These are phyloP conservation scores for Luperina testacea DNA, from an alignment of 2,888 invertebrate genomes.

Conservation along the genomic window DNA sequence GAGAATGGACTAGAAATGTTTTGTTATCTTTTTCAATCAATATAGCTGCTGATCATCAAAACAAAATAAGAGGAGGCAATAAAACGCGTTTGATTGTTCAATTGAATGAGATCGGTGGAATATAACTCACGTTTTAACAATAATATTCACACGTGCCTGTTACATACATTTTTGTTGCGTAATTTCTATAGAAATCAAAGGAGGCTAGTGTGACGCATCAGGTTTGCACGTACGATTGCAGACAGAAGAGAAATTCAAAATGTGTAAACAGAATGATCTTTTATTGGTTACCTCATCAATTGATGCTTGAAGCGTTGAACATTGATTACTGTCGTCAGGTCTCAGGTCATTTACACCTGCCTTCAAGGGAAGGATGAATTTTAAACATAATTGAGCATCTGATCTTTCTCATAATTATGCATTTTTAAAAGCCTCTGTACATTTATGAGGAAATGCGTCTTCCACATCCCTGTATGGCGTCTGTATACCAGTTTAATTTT, in stretches of 20 bases:
- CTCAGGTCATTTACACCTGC: slow-evolving; percentile 31
- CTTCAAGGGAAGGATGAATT: slow-evolving; percentile 42
- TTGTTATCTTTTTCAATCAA: slow-evolving; percentile 10
- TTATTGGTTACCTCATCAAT: slow-evolving; percentile 28
- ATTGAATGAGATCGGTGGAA: slow-evolving; percentile 46
- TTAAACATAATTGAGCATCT: slow-evolving; percentile 22
- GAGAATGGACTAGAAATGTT: background rate
- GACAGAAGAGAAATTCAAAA: slow-evolving; percentile 11
- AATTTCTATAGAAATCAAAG: slow-evolving; percentile 31
- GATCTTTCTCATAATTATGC: slow-evolving; percentile 15
- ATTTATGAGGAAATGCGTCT: slow-evolving; percentile 35
- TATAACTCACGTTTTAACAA: slow-evolving; percentile 56
- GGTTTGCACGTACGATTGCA: slow-evolving; percentile 24
- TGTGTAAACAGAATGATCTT: slow-evolving; percentile 49
- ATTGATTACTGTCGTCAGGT: slow-evolving; percentile 27
- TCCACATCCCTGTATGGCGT: slow-evolving; percentile 36
- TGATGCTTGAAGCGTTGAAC: slow-evolving; percentile 8
- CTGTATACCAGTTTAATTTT: slow-evolving; percentile 13
- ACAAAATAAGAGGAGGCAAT: slow-evolving; percentile 21
- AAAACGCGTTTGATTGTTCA: slow-evolving; percentile 44
- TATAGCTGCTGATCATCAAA: slow-evolving; percentile 19
- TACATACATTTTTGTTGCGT: slow-evolving; percentile 46
- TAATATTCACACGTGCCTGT: slow-evolving; percentile 50
- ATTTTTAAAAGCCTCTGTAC: slow-evolving; percentile 14
- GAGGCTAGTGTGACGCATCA: slow-evolving; percentile 30